Evolutionary conservation across 2,888 invertebrate genomes (phyloP).

Genomic region (Spilarctia lutea): DNA sequence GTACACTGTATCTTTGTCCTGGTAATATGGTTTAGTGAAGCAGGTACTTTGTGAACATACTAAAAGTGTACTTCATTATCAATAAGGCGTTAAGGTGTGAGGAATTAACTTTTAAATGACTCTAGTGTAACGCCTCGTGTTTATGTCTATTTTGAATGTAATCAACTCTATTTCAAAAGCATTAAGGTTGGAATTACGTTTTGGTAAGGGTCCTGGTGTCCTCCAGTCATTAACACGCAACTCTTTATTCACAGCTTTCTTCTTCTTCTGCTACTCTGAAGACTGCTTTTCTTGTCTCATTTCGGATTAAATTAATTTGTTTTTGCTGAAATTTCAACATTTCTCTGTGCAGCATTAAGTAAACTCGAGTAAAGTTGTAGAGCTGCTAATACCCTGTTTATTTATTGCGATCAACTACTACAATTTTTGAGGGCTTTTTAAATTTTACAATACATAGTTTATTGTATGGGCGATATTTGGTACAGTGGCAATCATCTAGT

Average conservation of each 20-base stretch:
- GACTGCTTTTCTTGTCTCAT: slow-evolving; percentile 59
- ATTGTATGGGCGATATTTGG: not conserved
- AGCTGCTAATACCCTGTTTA: not conserved
- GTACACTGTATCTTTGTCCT: slow-evolving; percentile 65
- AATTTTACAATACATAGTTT: not conserved
- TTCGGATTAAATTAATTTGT: slow-evolving; percentile 36
- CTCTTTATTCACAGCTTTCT: slow-evolving; percentile 68
- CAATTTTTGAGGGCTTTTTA: not conserved
- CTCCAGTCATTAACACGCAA: slow-evolving; percentile 76
- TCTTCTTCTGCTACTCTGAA: slow-evolving; percentile 64
- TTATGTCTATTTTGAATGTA: slow-evolving; percentile 11
- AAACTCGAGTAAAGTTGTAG: not conserved
- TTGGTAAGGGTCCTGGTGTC: slow-evolving; percentile 60
- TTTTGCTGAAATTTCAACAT: slow-evolving; percentile 62
- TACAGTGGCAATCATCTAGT: not conserved
- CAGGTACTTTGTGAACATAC: slow-evolving; percentile 7
- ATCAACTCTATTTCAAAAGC: slow-evolving; percentile 36
- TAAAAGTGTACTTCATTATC: slow-evolving; percentile 10
- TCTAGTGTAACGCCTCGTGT: slow-evolving; percentile 9
- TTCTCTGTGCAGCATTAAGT: slow-evolving; percentile 56
- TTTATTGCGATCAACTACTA: not conserved
- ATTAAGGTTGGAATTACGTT: slow-evolving; percentile 41
- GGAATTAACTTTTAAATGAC: not conserved
- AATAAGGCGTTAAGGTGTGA: slow-evolving; percentile 7
- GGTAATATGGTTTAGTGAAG: slow-evolving; percentile 54